These are phyloP conservation scores for Acanthosepion pharaonis DNA, from an alignment of 2,888 invertebrate genomes.

Conservation along the genomic window DNA sequence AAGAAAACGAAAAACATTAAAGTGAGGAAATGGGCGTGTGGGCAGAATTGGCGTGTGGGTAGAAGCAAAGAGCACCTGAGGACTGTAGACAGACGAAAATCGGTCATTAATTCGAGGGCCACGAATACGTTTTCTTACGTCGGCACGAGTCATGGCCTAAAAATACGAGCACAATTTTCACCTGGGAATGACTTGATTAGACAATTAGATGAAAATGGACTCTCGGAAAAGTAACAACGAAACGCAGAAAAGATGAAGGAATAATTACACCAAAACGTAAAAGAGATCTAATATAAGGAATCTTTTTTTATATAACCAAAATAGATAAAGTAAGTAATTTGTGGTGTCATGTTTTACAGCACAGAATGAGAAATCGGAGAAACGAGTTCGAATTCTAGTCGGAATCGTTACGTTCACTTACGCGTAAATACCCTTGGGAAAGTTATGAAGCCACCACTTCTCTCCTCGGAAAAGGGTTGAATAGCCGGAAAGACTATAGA, in stretches of 20 bases:
- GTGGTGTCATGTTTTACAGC: too few species aligned
- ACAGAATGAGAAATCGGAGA: too few species aligned
- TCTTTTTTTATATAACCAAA: too few species aligned
- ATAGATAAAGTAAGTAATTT: too few species aligned
- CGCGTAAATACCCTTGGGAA: too few species aligned
- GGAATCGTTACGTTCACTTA: too few species aligned
- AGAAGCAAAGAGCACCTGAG: background rate
- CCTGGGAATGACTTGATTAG: background rate
- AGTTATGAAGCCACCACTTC: too few species aligned
- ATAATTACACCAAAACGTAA: background rate
- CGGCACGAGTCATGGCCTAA: background rate
- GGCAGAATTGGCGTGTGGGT: background rate
- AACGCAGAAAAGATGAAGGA: background rate
- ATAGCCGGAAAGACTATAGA: too few species aligned
- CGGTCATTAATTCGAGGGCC: background rate
- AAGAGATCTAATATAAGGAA: background rate
- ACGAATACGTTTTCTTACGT: background rate
- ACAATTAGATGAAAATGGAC: background rate
- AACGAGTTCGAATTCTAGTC: too few species aligned
- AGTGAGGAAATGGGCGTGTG: background rate
- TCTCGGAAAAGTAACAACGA: background rate
- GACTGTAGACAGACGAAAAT: background rate
- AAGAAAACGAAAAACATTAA: background rate
- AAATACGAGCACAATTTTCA: background rate
- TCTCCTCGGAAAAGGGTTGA: too few species aligned